Conservation (phyloP, 2,888 invertebrate species). For the Cantharis rustica region DNA sequence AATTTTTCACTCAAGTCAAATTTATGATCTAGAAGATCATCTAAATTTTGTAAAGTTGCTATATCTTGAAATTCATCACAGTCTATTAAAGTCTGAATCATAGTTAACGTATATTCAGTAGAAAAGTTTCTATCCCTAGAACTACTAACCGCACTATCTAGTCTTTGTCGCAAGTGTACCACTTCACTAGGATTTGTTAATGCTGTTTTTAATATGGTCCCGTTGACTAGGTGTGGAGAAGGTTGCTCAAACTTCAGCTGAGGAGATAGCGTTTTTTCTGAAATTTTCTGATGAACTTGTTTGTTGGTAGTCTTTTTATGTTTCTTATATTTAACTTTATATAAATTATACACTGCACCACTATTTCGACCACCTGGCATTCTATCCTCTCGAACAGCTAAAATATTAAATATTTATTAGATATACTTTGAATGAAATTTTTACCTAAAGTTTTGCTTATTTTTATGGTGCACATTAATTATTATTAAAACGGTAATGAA, state of each 20-base stretch:
- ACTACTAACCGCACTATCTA: conserved; percentile 87
- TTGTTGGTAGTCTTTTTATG: conserved; percentile 82
- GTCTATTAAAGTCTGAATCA: conserved; percentile 92
- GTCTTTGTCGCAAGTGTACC: conserved; percentile 83
- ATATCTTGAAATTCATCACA: conserved; percentile 97
- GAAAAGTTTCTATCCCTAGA: conserved; percentile 80
- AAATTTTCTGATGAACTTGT: conserved; percentile 54
- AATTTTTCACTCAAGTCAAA: conserved; percentile 90
- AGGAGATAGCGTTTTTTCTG: conserved; percentile 53
- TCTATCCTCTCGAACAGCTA: conserved; percentile 97
- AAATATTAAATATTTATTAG: conserved; percentile 31
- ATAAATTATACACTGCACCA: conserved; percentile 97
- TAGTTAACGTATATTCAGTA: conserved; percentile 81
- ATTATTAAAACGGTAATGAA: not conserved
- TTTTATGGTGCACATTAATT: not conserved
- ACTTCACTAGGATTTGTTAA: conserved; percentile 94
- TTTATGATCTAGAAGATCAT: conserved; percentile 88
- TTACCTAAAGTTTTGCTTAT: not conserved
- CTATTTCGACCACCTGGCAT: conserved; percentile 99
- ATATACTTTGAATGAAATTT: not conserved
- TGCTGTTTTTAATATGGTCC: conserved; percentile 92
- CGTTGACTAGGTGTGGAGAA: conserved; percentile 75
- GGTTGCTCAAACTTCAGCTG: conserved; percentile 42
- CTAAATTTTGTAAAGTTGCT: conserved; percentile 88
- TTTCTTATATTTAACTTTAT: conserved; percentile 99